Conservation (phyloP, 2,113 vertebrate species). For the Cromileptes altivelis region DNA sequence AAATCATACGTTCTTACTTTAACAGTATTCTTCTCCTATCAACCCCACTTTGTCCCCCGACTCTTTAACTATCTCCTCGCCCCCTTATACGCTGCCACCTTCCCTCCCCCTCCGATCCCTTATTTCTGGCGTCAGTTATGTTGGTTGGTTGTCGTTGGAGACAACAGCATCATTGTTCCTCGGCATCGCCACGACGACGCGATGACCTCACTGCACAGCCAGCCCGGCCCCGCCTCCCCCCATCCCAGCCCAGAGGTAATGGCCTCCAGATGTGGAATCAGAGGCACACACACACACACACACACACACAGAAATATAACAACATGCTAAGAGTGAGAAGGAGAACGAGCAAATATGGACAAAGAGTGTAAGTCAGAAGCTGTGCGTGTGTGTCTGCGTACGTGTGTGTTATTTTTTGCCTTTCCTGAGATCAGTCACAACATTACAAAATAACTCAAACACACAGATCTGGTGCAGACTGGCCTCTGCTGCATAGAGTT, state of each 20-base stretch:
- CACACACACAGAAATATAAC: slow-evolving; percentile 47
- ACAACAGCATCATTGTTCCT: slow-evolving; percentile 84
- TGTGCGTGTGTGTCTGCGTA: not conserved
- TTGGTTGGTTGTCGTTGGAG: slow-evolving; percentile 51
- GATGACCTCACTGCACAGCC: slow-evolving; percentile 80
- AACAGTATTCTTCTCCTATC: slow-evolving; percentile 28
- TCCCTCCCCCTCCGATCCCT: slow-evolving; percentile 5
- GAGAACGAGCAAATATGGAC: slow-evolving; percentile 64
- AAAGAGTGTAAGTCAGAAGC: slow-evolving; percentile 48
- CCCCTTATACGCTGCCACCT: not conserved
- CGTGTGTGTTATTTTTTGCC: not conserved
- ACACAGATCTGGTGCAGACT: not conserved
- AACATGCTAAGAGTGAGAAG: slow-evolving; percentile 50
- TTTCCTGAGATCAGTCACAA: slow-evolving; percentile 27
- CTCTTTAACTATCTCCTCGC: slow-evolving; percentile 11
- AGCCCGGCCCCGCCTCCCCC: slow-evolving; percentile 55
- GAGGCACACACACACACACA: slow-evolving; percentile 50
- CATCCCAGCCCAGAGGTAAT: slow-evolving; percentile 74
- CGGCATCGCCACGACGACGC: slow-evolving; percentile 73
- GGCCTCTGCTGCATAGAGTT: slow-evolving; percentile 8
- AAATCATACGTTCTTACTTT: slow-evolving; percentile 47
- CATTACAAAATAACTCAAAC: slow-evolving; percentile 40
- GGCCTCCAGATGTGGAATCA: slow-evolving; percentile 81
- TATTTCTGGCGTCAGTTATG: slow-evolving; percentile 43
- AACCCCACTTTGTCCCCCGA: not conserved